Evolutionary conservation across 1,140 invertebrate species (phyloP).

Genomic region (Orchestia grillus): DNA sequence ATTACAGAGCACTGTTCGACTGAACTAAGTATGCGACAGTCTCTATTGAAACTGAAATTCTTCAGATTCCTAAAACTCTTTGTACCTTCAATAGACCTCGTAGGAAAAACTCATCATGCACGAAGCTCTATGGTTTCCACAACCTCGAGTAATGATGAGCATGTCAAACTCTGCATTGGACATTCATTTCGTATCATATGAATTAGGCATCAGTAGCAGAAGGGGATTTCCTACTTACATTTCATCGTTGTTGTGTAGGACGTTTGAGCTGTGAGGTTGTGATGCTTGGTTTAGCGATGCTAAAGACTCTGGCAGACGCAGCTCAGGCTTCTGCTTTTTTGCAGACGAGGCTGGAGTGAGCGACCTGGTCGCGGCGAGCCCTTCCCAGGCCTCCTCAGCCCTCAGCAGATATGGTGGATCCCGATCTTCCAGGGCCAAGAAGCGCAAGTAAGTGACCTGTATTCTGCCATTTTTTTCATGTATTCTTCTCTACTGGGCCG

Average conservation of each 20-base stretch:
- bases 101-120: not conserved
- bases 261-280: not conserved
- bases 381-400: constrained; percentile 8
- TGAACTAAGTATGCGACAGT: no score
- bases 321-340: constrained; percentile 15
- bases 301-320: not conserved
- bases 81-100: not conserved
- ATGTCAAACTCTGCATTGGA: no score
- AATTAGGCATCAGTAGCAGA: not conserved
- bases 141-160: not conserved
- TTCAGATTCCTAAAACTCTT: not conserved
- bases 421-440: constrained; percentile 3
- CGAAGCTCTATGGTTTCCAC: not conserved
- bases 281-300: not conserved
- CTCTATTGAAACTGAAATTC: not conserved
- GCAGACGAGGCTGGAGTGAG: not conserved
- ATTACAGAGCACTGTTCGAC: no score
- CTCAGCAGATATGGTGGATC: not conserved
- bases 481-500: not conserved
- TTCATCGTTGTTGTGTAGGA: not conserved
- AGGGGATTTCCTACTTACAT: not conserved
- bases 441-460: constrained; percentile 2
- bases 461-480: not conserved
- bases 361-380: not conserved
- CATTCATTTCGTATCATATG: not conserved